Conservation (phyloP, 2,113 vertebrate genomes). For the Echinops telfairi region DNA sequence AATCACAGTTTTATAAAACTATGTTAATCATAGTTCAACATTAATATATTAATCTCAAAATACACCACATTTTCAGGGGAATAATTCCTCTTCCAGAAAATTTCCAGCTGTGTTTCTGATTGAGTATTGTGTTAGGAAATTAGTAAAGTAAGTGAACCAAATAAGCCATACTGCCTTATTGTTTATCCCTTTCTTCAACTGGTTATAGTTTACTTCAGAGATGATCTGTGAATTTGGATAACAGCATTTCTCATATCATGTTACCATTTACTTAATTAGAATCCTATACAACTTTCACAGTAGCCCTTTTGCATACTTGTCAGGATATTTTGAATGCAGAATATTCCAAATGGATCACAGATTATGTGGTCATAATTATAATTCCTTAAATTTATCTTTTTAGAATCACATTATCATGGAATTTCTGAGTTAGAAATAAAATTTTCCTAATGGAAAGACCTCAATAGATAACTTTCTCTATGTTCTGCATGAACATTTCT, state of each 20-base stretch:
- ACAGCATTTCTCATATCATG: background rate
- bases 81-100: background rate
- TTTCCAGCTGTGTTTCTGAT: background rate
- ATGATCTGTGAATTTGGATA: background rate
- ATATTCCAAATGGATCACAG: background rate
- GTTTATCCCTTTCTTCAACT: conserved; percentile 15
- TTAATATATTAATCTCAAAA: background rate
- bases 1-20: no score
- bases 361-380: background rate
- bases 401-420: background rate
- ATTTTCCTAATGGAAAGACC: background rate
- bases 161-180: background rate
- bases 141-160: conserved; percentile 3
- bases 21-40: no score
- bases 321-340: conserved; percentile 25
- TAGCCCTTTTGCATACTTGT: background rate
- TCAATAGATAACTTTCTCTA: background rate
- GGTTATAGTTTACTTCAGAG: background rate
- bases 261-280: conserved; percentile 23
- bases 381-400: background rate
- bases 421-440: conserved; percentile 14
- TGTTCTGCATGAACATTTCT: background rate
- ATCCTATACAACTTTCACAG: background rate
- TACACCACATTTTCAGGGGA: background rate
- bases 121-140: background rate